phyloP scores from a whole-genome alignment of 2,797 vertebrate genomes.

The Ciconia nigra region DNA sequence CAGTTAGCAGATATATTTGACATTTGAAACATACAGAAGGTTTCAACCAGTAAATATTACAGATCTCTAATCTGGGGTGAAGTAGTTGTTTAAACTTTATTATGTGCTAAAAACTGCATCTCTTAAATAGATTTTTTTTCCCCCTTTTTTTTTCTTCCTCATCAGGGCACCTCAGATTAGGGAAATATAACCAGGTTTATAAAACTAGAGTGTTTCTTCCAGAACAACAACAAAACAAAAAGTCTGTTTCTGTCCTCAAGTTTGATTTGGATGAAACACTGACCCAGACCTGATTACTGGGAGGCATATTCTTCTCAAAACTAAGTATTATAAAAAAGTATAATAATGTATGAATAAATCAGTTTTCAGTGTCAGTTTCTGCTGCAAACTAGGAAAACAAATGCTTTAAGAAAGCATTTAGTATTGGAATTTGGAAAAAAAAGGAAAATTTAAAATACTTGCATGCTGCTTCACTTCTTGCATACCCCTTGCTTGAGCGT shows the following conservation, averaged over 20 bases:
- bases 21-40: not conserved
- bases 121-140: not conserved
- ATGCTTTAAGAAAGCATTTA: not conserved
- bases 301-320: not conserved
- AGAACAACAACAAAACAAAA: not conserved
- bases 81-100: not conserved
- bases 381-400: not conserved
- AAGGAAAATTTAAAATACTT: not conserved
- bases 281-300: not conserved
- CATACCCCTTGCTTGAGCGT: not conserved
- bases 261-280: not conserved
- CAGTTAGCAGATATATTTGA: not conserved
- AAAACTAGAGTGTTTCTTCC: not conserved
- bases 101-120: not conserved
- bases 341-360: not conserved
- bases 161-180: not conserved
- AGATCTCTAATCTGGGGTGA: not conserved
- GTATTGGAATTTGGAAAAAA: not conserved
- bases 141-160: not conserved
- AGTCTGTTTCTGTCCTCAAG: not conserved
- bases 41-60: not conserved
- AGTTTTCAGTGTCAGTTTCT: not conserved
- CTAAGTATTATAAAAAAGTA: not conserved
- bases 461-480: not conserved
- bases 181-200: not conserved